Percentiles rank a stretch among this genome's conserved stretches.
These are phyloP conservation scores for Varanus salvator DNA, from an alignment of 2,113 vertebrate genomes.

Conservation along the genomic window DNA sequence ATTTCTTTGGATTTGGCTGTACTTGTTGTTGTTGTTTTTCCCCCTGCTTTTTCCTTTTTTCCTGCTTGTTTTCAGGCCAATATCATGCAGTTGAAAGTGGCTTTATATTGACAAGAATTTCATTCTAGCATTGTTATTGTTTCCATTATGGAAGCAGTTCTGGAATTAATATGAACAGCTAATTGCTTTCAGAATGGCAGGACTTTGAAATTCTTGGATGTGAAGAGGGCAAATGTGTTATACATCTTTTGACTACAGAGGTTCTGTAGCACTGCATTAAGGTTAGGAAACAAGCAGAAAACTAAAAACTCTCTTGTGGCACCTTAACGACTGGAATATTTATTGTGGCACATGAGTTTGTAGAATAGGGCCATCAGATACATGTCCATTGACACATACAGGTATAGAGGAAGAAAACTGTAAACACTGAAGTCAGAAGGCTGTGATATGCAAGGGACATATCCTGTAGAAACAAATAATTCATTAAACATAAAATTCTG, in stretches of 20 bases:
- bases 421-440: not conserved
- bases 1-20: not conserved
- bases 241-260: not conserved
- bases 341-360: not conserved
- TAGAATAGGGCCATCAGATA: not conserved
- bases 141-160: not conserved
- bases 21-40: not conserved
- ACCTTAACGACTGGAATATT: not conserved
- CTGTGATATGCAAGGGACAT: not conserved
- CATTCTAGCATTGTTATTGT: not conserved
- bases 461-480: not conserved
- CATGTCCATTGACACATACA: not conserved
- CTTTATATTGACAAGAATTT: not conserved
- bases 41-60: not conserved
- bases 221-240: not conserved
- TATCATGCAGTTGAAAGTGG: not conserved
- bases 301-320: not conserved
- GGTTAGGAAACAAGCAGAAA: not conserved
- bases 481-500: constrained; percentile 1
- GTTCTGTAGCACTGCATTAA: not conserved
- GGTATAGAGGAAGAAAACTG: not conserved
- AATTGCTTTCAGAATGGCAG: fast-evolving
- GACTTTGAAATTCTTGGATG: not conserved
- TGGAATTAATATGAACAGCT: not conserved
- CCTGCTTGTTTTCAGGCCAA: not conserved